Conservation (phyloP, 64 coral and sea anemone genomes). For the Catalaphyllia jardinei region DNA sequence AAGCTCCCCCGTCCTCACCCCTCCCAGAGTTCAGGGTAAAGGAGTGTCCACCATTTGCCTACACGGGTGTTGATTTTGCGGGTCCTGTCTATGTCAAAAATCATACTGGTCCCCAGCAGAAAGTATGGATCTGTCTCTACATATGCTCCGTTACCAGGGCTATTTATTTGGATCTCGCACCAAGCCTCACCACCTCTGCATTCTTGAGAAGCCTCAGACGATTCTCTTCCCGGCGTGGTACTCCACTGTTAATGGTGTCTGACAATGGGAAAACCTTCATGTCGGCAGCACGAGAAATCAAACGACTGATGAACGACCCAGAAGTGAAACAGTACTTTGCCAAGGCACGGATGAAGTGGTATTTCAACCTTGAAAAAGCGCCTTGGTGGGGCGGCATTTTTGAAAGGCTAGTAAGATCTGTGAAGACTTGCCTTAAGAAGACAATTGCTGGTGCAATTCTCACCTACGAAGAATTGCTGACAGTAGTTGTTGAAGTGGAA, state of each 20-base stretch:
- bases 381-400: not conserved
- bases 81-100: slow-evolving; percentile 48
- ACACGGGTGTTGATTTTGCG: slow-evolving; percentile 62
- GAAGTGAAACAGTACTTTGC: not conserved
- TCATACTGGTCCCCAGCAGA: not conserved
- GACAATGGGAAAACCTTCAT: slow-evolving; percentile 54
- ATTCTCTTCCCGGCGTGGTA: slow-evolving; percentile 41
- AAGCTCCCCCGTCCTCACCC: slow-evolving; percentile 1
- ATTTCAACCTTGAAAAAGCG: not conserved
- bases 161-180: slow-evolving; percentile 9
- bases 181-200: not conserved
- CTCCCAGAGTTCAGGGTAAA: slow-evolving; percentile 54
- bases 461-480: slow-evolving; percentile 33
- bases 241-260: slow-evolving; percentile 15
- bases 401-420: slow-evolving; percentile 4
- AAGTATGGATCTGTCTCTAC: slow-evolving; percentile 27
- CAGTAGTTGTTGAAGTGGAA: slow-evolving; percentile 34
- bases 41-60: slow-evolving; percentile 18
- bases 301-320: not conserved
- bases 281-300: not conserved
- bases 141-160: slow-evolving; percentile 25
- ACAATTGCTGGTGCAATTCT: slow-evolving; percentile 15
- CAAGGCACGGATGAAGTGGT: not conserved
- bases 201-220: not conserved
- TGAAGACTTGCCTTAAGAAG: slow-evolving; percentile 25